A percentile compares a stretch with the other conserved stretches of the same genome.
These are phyloP conservation scores for Erebia palarica DNA, from an alignment of 2,888 invertebrate species.

Conservation along the genomic window DNA sequence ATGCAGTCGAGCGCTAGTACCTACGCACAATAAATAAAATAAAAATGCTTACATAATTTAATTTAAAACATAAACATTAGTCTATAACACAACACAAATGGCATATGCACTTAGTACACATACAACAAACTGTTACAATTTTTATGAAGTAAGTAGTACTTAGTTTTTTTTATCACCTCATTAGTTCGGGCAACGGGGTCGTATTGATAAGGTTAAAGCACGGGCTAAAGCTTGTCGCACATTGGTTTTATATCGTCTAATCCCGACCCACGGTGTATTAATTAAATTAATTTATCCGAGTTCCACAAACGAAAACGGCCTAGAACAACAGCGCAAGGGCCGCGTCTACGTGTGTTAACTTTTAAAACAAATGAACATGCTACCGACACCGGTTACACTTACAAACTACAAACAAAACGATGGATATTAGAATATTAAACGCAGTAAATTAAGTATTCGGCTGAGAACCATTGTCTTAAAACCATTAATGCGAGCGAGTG, in stretches of 20 bases:
- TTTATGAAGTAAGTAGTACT: background rate
- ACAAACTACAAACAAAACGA: slow-evolving; percentile 32
- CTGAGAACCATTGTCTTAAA: slow-evolving; percentile 13
- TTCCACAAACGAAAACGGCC: no score
- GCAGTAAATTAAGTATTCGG: background rate
- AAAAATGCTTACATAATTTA: slow-evolving; percentile 8
- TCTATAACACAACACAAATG: slow-evolving; percentile 11
- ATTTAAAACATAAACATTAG: slow-evolving; percentile 8
- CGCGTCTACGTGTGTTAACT: background rate
- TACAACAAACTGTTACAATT: background rate
- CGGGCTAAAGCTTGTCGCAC: no score
- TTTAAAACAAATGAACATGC: slow-evolving; percentile 29
- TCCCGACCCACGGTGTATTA: no score
- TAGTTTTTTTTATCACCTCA: slow-evolving; percentile 25
- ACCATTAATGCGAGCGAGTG: no score
- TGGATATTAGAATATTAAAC: slow-evolving; percentile 20
- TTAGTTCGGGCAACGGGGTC: slow-evolving; percentile 23
- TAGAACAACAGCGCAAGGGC: no score
- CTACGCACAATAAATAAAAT: no score
- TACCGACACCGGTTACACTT: slow-evolving; percentile 14
- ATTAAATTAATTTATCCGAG: no score
- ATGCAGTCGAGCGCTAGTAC: background rate
- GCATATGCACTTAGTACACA: background rate
- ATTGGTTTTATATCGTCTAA: no score
- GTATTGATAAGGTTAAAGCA: slow-evolving; percentile 18